A percentile compares a stretch with the other conserved stretches of the same genome.
phyloP scores from a whole-genome alignment of 2,797 vertebrate species.

The Thalassophryne amazonica region DNA sequence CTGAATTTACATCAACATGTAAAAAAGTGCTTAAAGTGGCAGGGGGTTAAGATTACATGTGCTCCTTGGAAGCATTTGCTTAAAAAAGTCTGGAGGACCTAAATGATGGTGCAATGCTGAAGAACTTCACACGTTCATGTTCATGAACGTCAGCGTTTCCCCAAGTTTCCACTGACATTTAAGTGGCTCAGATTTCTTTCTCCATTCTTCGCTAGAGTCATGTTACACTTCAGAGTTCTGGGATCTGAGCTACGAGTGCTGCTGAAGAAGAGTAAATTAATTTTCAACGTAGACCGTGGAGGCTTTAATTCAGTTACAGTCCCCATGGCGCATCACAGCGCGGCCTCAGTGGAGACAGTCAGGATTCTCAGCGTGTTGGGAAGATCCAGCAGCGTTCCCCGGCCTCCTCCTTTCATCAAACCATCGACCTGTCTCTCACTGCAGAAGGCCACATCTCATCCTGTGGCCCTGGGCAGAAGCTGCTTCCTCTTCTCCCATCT shows the following conservation, averaged over 20 bases:
- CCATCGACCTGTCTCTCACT: slow-evolving; percentile 27
- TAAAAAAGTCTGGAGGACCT: too few relatives aligned
- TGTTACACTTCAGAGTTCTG: slow-evolving; percentile 1
- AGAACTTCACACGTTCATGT: too few relatives aligned
- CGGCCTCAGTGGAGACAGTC: slow-evolving; percentile 7
- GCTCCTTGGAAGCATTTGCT: too few relatives aligned
- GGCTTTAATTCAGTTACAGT: slow-evolving; percentile 44
- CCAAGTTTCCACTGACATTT: too few relatives aligned
- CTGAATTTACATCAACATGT: too few relatives aligned
- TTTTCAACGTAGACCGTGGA: slow-evolving; percentile 39
- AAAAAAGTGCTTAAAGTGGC: too few relatives aligned
- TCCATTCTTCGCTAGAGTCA: slow-evolving; percentile 12
- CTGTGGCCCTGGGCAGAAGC: slow-evolving; percentile 11
- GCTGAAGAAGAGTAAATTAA: slow-evolving; percentile 46
- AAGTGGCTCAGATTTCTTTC: background rate
- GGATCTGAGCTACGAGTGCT: slow-evolving; percentile 15
- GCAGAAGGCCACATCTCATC: slow-evolving; percentile 16
- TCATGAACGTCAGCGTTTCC: too few relatives aligned
- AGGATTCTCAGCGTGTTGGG: slow-evolving; percentile 1
- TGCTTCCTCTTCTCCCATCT: background rate
- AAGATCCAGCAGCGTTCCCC: slow-evolving; percentile 21
- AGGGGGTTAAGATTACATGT: too few relatives aligned
- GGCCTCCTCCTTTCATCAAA: slow-evolving; percentile 30
- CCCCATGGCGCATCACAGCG: slow-evolving; percentile 30
- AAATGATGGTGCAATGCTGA: too few relatives aligned